Conservation (phyloP, 2,888 invertebrate genomes). For the Anodontia alba region DNA sequence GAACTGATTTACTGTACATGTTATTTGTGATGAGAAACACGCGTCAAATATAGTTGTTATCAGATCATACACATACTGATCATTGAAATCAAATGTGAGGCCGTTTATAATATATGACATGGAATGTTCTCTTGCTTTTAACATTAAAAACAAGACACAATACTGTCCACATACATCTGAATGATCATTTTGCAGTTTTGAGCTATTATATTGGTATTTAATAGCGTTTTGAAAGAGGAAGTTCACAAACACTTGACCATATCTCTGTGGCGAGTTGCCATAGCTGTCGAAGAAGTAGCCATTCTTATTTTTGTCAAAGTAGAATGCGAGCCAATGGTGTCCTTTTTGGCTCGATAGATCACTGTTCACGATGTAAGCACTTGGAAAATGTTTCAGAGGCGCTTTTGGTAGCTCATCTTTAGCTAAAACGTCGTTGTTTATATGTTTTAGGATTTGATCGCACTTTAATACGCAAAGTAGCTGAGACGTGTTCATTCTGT, state of each 20-base stretch:
- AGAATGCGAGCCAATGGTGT: not conserved
- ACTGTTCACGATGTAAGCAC: not conserved
- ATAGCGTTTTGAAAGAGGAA: not conserved
- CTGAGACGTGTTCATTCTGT: slow-evolving; percentile 3
- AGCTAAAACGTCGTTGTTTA: not conserved
- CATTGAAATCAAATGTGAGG: not conserved
- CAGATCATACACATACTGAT: slow-evolving; percentile 4
- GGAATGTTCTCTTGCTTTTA: not conserved
- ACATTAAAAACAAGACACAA: not conserved
- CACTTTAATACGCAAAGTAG: not conserved
- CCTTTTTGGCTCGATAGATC: not conserved
- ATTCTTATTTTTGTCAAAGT: not conserved
- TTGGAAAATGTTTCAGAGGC: not conserved
- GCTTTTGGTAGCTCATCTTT: not conserved
- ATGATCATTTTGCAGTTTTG: not conserved
- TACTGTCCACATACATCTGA: not conserved
- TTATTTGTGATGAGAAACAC: not conserved
- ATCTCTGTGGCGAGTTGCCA: not conserved
- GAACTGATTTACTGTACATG: not conserved
- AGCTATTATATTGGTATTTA: not conserved
- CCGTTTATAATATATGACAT: not conserved
- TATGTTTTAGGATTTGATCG: not conserved
- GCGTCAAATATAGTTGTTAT: not conserved
- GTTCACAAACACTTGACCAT: not conserved
- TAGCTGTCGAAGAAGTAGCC: not conserved